These are phyloP conservation scores for Tenthredo mesomela DNA, from an alignment of 2,888 invertebrate species.

Conservation along the genomic window DNA sequence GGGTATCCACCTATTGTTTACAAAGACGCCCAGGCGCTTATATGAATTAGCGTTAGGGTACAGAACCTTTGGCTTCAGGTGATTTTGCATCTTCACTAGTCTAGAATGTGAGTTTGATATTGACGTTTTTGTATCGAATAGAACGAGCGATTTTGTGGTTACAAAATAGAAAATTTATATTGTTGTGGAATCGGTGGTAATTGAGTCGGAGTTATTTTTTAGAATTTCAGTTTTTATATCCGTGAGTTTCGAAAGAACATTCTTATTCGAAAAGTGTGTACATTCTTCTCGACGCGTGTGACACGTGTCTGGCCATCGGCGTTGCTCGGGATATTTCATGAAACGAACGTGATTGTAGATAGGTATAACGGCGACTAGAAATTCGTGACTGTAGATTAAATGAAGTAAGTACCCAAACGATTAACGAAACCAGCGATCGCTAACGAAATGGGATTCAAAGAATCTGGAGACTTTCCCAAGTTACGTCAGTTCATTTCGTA, in stretches of 20 bases:
- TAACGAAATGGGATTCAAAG: conserved; percentile 22
- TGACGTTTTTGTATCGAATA: neutral
- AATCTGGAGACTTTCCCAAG: conserved; percentile 44
- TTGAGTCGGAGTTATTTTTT: conserved; percentile 20
- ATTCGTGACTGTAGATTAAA: conserved; percentile 24
- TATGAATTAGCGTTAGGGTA: conserved; percentile 8
- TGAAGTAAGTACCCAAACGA: neutral
- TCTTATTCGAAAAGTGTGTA: neutral
- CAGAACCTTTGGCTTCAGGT: neutral
- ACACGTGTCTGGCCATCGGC: neutral
- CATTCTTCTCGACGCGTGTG: conserved; percentile 11
- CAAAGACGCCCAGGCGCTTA: neutral
- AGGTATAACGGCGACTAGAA: too few relatives aligned
- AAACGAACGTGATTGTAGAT: neutral
- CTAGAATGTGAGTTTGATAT: neutral
- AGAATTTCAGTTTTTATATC: conserved; percentile 30
- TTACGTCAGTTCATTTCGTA: conserved; percentile 35
- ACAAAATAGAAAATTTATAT: neutral
- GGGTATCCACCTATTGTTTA: neutral
- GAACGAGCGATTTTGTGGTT: neutral
- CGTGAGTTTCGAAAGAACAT: neutral
- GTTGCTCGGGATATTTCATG: neutral
- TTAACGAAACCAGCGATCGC: conserved; percentile 4
- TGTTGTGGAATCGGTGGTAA: conserved; percentile 7
- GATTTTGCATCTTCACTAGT: neutral